Conservation (phyloP, 1,140 invertebrate species). For the Drosophila nikananu region DNA sequence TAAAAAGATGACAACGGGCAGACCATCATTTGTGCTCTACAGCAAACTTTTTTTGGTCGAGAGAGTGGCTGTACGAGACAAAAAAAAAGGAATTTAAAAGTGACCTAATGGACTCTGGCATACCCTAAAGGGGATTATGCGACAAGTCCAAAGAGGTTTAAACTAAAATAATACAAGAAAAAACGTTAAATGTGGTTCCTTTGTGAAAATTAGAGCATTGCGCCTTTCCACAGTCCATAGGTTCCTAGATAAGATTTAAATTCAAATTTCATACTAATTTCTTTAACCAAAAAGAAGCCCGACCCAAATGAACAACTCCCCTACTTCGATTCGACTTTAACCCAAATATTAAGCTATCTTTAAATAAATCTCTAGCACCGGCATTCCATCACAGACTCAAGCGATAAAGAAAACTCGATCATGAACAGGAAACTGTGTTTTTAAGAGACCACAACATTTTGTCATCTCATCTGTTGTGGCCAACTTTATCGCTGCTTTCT, state of each 20-base stretch:
- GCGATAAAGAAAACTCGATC: slow-evolving; percentile 22
- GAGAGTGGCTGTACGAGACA: slow-evolving; percentile 4
- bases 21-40: slow-evolving; percentile 16
- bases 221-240: neutral
- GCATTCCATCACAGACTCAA: slow-evolving; percentile 17
- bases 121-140: slow-evolving; percentile 10
- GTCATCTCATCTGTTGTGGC: slow-evolving; percentile 37
- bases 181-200: neutral
- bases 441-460: slow-evolving; percentile 38
- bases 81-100: neutral
- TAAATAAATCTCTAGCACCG: slow-evolving; percentile 11
- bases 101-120: slow-evolving; percentile 21
- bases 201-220: neutral
- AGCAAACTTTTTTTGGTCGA: slow-evolving; percentile 9
- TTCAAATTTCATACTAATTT: neutral
- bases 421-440: slow-evolving; percentile 47
- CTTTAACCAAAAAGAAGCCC: too few species aligned
- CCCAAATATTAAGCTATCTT: slow-evolving; percentile 24
- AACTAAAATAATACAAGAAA: slow-evolving; percentile 3
- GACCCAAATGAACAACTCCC: slow-evolving; percentile 9
- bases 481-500: slow-evolving; percentile 32
- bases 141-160: slow-evolving; percentile 5
- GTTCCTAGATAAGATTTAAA: too few species aligned
- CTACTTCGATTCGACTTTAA: neutral
- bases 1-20: slow-evolving; percentile 39